Evolutionary conservation across 2,888 invertebrate species (phyloP), one percentile per base, ranked within the genome.

Genomic region (Athripsodes cinereus): DNA sequence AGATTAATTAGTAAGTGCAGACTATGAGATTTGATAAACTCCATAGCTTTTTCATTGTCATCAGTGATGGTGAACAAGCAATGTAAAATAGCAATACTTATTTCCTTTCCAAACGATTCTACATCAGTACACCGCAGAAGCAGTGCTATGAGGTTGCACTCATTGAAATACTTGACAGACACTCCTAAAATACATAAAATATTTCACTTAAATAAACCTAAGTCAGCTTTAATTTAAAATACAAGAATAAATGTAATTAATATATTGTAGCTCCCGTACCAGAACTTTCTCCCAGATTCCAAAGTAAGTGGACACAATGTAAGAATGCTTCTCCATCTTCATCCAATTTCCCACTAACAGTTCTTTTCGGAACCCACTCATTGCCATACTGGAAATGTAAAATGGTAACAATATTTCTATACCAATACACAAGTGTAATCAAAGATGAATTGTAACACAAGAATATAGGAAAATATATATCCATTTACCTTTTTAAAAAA

Each of bases 21-120:
- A 49, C 80, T 76, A 52, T 73, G 75, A 19, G 72, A 67, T 64
- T 78, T 77, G n/a, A 86, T 72, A 64, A 80, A 76, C 31, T 72
- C 71, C 69, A 81, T 76, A 0, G 83, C 82, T 58, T 71, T 69
- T 0, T 78, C 72, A 70, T 89, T 89, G 63, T 88, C 86, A 72
- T 90, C 90, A 0, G 86, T 81, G 44, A 88, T 79, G 3, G 87
- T 86, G 66, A 87, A 78, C 6, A 89, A 70, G 67, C 86, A 88
- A 66, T 88, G 87, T 44, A 84, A 80, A 60, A 80, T 77, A 19
- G 81, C 77, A 64, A 76, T 78, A 1, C 80, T 74, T 57, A 84
- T 78, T 40, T 83, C 80, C 53, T 72, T 69, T 1, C 83, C 84
- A 68, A 83, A 86, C 3, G 74, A 71, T 20, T 76, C 68, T 13